phyloP scores from a whole-genome alignment of 2,113 vertebrate species.

The Tauraco erythrolophus region DNA sequence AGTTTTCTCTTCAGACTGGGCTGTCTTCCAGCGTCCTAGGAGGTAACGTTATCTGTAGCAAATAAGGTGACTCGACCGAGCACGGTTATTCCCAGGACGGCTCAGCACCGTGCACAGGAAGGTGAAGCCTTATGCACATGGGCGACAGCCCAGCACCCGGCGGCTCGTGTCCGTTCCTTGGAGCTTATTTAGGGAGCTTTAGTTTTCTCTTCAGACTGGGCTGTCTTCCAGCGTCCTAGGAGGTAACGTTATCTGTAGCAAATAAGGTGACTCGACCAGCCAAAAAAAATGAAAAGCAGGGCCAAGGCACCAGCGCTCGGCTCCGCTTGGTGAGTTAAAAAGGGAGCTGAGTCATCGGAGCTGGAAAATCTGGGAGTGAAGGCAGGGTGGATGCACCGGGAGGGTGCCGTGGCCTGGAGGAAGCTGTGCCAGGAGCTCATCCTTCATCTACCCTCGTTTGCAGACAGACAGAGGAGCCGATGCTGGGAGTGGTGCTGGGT shows the following conservation, averaged over 20 bases:
- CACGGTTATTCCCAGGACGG: not conserved
- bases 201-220: conserved; percentile 1
- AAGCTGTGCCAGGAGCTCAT: not conserved
- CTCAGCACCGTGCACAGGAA: not conserved
- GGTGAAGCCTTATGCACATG: not conserved
- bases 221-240: not conserved
- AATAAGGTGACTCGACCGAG: not conserved
- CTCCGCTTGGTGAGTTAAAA: not conserved
- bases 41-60: not conserved
- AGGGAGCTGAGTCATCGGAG: conserved; percentile 21
- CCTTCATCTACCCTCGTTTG: not conserved
- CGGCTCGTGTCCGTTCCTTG: not conserved
- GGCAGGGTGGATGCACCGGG: fast-evolving
- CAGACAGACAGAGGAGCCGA: fast-evolving
- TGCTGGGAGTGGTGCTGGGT: fast-evolving
- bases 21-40: not conserved
- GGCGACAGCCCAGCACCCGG: not conserved
- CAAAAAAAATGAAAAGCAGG: not conserved
- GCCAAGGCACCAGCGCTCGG: not conserved
- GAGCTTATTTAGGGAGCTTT: not conserved
- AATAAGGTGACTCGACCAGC: not conserved
- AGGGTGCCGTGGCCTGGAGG: not conserved
- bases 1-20: conserved; percentile 1
- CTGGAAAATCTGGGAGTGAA: not conserved
- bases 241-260: not conserved